phyloP scores from a whole-genome alignment of 2,113 vertebrate species.

The Phalacrocorax carbo region DNA sequence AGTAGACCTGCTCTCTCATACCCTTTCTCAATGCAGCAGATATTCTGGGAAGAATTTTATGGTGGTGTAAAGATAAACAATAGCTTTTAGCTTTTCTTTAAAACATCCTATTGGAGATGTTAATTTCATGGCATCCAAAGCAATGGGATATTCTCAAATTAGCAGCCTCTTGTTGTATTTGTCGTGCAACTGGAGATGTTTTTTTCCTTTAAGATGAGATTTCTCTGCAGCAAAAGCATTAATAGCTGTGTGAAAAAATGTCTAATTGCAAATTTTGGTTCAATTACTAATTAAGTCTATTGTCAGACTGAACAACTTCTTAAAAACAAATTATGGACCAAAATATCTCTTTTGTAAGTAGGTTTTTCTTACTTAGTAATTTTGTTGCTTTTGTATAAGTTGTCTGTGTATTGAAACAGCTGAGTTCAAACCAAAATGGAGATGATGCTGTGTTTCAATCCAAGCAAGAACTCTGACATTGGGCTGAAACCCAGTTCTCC shows the following conservation, averaged over 20 bases:
- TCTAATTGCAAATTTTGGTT: constrained; percentile 60
- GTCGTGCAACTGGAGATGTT: not conserved
- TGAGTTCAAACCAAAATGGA: constrained; percentile 6
- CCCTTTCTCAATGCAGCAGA: not conserved
- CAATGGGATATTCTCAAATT: not conserved
- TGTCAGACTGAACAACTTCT: constrained; percentile 36
- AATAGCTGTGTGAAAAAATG: constrained; percentile 49
- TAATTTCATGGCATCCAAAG: not conserved
- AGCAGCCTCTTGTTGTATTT: constrained; percentile 17
- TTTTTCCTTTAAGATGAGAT: constrained; percentile 25
- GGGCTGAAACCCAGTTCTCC: not conserved
- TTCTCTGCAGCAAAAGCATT: constrained; percentile 44
- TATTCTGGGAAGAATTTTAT: not conserved
- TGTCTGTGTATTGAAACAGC: not conserved
- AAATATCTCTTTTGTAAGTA: constrained; percentile 47
- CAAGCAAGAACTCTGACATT: not conserved
- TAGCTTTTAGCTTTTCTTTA: not conserved
- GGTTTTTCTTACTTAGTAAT: constrained; percentile 29
- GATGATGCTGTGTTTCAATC: not conserved
- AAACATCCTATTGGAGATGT: not conserved
- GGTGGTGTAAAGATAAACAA: not conserved
- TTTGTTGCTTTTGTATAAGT: constrained; percentile 40
- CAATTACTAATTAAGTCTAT: constrained; percentile 61
- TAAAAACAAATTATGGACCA: constrained; percentile 61
- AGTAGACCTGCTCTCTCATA: not conserved